Evolutionary conservation across 2,888 invertebrate species (phyloP), one percentile per base, ranked within the genome.

Genomic region (Meghimatium bilineatum): DNA sequence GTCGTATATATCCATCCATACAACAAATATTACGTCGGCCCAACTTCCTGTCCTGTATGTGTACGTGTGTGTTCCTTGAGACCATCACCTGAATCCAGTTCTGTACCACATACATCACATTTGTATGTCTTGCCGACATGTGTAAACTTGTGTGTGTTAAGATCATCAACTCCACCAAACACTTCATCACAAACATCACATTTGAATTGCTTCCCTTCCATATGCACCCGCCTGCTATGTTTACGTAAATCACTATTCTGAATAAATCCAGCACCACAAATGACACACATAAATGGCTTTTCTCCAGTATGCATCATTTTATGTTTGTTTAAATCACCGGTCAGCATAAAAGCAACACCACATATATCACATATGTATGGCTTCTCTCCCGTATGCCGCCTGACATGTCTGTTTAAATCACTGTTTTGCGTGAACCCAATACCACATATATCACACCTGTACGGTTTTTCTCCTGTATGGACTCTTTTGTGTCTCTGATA

Each of bases 381-480:
- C 20, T 71, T 69, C 36, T 80, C 52, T 8, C 34, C 56, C 10
- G 69, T 69, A 23, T 80, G 80, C n/a, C 29, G 44, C n/a, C 69
- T 80, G 14, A 67, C 32, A 29, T 83, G 83, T 60, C 36, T 74
- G 10, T 63, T 34, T 34, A 82, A 29, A 32, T 82, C 72, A 49
- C 82, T 44, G 23, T 66, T 72, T 60, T 66, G 74, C 6, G 63
- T 74, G n/a, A 75, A 82, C 6, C 72, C 63, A 23, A 49, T 44
- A 36, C 49, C 36, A 66, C 82, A 82, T 0, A 82, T 66, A 29
- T 66, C 66, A 63, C 85, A 86, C 26, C n/a, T 80, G 74, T 79
- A 86, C 3, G 86, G 86, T 36, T 82, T 82, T n/a, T 80, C 74
- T 5, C 84, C 84, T 29, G 71, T 86, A 66, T 86, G 86, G 12